phyloP scores from a whole-genome alignment of 1,140 invertebrate genomes.

The Drosophila ficusphila region DNA sequence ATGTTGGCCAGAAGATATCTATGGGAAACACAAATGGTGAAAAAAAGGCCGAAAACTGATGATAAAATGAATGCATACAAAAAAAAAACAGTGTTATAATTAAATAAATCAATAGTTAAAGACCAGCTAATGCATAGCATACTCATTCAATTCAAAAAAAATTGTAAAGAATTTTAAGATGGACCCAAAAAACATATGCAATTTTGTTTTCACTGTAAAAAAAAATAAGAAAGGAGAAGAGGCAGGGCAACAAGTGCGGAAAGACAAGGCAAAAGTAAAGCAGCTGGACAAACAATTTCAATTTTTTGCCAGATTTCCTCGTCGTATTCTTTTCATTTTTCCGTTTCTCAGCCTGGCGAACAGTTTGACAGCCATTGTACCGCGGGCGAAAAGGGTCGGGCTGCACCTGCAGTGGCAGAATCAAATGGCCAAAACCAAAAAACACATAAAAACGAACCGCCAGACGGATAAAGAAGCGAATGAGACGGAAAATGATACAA shows the following conservation, averaged over 20 bases:
- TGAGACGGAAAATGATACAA: constrained; percentile 4
- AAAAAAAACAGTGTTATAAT: background rate
- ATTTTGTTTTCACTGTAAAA: constrained; percentile 1
- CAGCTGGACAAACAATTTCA: constrained; percentile 59
- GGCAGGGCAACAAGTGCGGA: constrained; percentile 18
- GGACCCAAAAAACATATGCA: too few relatives aligned
- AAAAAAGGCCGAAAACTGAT: constrained; percentile 7
- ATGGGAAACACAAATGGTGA: constrained; percentile 23
- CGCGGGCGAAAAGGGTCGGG: background rate
- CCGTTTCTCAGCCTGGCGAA: background rate
- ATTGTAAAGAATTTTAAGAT: too few relatives aligned
- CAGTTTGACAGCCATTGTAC: constrained; percentile 32
- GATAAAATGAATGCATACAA: background rate
- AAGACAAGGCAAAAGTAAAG: constrained; percentile 48
- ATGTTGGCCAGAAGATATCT: constrained; percentile 33
- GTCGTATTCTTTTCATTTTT: background rate
- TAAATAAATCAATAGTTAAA: too few relatives aligned
- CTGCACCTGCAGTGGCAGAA: constrained; percentile 20
- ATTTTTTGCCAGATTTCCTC: constrained; percentile 39
- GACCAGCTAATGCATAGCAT: too few relatives aligned
- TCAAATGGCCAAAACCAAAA: background rate
- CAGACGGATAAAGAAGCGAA: background rate
- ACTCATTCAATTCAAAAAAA: too few relatives aligned
- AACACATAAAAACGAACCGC: background rate
- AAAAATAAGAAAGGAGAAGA: background rate